phyloP scores from a whole-genome alignment of 2,113 vertebrate genomes.

The Lophius piscatorius region DNA sequence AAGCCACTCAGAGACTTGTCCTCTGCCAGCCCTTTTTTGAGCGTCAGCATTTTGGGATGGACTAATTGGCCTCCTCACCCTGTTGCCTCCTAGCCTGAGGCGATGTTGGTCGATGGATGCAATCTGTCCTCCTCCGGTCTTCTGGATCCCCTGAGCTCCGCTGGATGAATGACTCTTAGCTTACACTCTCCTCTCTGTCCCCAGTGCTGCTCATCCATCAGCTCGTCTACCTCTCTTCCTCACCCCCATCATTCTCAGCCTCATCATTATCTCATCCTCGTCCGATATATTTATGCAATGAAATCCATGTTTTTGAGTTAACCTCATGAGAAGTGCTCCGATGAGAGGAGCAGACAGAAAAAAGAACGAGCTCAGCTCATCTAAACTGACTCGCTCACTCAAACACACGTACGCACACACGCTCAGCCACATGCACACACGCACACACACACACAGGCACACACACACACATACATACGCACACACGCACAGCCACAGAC shows the following conservation, averaged over 20 bases:
- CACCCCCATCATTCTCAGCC: conserved; percentile 15
- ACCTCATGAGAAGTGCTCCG: background rate
- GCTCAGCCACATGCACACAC: conserved; percentile 10
- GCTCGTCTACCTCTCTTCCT: conserved; percentile 23
- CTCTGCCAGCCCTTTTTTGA: background rate
- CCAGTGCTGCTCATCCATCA: conserved; percentile 35
- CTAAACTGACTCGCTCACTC: conserved; percentile 4
- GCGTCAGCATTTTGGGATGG: background rate
- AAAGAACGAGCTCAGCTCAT: conserved; percentile 3
- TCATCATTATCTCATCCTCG: background rate
- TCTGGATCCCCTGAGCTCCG: conserved; percentile 18
- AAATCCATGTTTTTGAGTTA: background rate
- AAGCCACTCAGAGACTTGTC: too few species aligned
- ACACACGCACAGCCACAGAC: conserved; percentile 2
- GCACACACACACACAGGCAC: conserved; percentile 12
- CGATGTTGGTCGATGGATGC: background rate
- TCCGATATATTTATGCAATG: too few species aligned
- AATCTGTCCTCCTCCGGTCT: conserved; percentile 14
- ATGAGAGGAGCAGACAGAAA: conserved; percentile 4
- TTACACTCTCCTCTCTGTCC: conserved; percentile 20
- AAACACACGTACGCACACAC: conserved; percentile 11
- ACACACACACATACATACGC: conserved; percentile 13
- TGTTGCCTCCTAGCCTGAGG: conserved; percentile 4
- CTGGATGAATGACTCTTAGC: conserved; percentile 43
- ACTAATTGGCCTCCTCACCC: background rate